A percentile compares a stretch with the other conserved stretches of the same genome.
Evolutionary conservation across 2,797 vertebrate species (phyloP).

Genomic region (Halcyon badia): DNA sequence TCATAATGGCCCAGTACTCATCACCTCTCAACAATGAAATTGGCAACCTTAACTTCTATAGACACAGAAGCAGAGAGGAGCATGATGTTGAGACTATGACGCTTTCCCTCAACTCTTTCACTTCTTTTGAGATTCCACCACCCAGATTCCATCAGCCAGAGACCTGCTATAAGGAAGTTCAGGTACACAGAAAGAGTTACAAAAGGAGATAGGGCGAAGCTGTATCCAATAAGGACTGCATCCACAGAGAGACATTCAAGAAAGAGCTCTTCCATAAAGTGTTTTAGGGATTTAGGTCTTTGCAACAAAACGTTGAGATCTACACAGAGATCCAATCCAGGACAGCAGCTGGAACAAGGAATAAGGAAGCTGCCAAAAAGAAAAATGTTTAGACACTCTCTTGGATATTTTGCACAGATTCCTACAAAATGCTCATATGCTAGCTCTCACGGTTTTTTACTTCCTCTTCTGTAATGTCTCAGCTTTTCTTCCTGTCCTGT

Average conservation of each 20-base stretch:
- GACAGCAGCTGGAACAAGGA: not conserved
- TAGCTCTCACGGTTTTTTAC: not conserved
- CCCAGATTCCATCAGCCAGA: not conserved
- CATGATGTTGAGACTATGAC: not conserved
- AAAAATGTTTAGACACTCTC: not conserved
- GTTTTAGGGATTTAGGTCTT: not conserved
- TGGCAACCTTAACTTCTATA: not conserved
- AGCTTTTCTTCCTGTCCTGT: not conserved
- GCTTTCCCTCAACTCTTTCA: not conserved
- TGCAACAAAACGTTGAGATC: not conserved
- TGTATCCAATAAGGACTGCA: not conserved
- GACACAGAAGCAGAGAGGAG: not conserved
- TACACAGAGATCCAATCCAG: not conserved
- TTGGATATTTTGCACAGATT: not conserved
- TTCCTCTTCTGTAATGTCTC: not conserved
- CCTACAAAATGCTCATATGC: not conserved
- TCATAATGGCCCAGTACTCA: not conserved
- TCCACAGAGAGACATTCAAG: not conserved
- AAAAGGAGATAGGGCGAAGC: not conserved
- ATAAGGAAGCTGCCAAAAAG: not conserved
- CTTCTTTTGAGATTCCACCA: not conserved
- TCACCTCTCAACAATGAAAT: not conserved
- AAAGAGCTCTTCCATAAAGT: not conserved
- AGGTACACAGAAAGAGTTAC: not conserved
- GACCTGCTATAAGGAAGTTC: not conserved